A percentile compares a stretch with the other conserved stretches of the same genome.
Evolutionary conservation across 1,140 invertebrate species (phyloP).

Genomic region (Conus ventricosus): DNA sequence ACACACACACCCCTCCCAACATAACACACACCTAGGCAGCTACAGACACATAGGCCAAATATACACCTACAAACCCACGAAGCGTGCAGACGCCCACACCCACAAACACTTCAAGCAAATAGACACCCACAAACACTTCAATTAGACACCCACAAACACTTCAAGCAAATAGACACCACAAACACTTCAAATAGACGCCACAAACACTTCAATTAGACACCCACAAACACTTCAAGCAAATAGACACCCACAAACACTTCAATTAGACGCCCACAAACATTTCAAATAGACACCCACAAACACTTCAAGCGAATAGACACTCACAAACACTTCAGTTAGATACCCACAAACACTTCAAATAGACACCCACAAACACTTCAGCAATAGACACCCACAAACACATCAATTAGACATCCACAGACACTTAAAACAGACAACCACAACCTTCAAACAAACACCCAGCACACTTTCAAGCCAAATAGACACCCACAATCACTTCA

Average conservation of each 20-base stretch:
- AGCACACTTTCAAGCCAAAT: neutral
- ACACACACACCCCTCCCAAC: no score
- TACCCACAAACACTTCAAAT: neutral
- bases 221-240: neutral
- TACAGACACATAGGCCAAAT: neutral
- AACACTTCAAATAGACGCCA: neutral
- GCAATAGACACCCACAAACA: neutral
- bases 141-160: neutral
- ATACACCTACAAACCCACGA: neutral
- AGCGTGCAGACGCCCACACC: neutral
- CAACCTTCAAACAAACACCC: no score
- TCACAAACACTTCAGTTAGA: neutral
- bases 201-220: neutral
- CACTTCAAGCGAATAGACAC: no score
- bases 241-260: neutral
- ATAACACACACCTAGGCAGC: no score
- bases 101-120: neutral
- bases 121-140: no score
- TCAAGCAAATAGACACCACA: neutral
- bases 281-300: no score
- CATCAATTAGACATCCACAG: neutral
- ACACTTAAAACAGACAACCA: no score
- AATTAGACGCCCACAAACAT: neutral
- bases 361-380: neutral
- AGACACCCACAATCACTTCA: neutral